phyloP scores from a whole-genome alignment of 2,888 invertebrate genomes.

The Aporophyla lueneburgensis region DNA sequence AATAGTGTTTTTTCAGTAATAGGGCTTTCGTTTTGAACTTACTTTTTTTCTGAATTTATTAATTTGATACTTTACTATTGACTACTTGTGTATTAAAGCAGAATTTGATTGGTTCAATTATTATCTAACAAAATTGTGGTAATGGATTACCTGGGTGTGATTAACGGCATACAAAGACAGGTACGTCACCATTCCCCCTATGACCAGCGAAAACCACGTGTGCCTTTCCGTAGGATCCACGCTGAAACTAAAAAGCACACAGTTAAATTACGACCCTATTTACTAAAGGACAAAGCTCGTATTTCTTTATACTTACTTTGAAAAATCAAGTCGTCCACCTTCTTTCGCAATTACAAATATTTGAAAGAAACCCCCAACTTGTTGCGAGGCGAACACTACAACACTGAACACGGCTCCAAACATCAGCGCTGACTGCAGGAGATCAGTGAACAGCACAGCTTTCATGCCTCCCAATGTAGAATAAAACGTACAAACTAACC shows the following conservation, averaged over 20 bases:
- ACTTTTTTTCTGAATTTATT: neutral
- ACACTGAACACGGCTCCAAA: constrained; percentile 95
- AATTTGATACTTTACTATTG: neutral
- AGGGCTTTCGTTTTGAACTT: no score
- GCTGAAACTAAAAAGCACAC: constrained; percentile 91
- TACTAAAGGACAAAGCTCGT: accelerated
- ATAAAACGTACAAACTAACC: constrained; percentile 96
- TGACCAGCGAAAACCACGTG: constrained; percentile 95
- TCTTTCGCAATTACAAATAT: constrained; percentile 94
- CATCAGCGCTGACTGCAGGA: constrained; percentile 96
- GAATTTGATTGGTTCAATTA: neutral
- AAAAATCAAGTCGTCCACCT: constrained; percentile 93
- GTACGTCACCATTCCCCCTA: constrained; percentile 96
- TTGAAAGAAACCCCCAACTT: constrained; percentile 92
- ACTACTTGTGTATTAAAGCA: no score
- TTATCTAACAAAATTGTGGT: neutral
- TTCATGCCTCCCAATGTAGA: constrained; percentile 97
- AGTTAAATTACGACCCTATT: constrained; percentile 11
- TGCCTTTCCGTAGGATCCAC: constrained; percentile 95
- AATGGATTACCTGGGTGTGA: constrained; percentile 92
- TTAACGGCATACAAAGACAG: constrained; percentile 96
- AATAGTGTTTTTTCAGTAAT: no score
- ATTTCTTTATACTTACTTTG: constrained; percentile 88
- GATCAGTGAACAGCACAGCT: constrained; percentile 96
- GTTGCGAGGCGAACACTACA: constrained; percentile 93